These are phyloP conservation scores for Thripadectes ignobilis DNA, from an alignment of 2,797 vertebrate species.

Conservation along the genomic window DNA sequence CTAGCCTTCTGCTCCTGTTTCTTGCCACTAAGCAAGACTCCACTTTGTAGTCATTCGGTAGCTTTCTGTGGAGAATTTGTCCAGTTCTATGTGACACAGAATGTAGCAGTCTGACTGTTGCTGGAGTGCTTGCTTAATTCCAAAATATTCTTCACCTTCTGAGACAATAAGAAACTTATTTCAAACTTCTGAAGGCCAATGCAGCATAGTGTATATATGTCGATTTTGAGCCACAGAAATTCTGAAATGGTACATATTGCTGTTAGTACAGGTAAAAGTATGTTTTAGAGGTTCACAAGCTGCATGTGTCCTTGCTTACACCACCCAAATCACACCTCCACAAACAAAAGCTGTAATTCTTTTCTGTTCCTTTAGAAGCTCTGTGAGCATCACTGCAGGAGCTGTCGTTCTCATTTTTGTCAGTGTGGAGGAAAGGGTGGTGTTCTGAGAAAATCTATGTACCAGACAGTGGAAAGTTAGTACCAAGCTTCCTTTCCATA, in stretches of 20 bases:
- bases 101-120: neutral
- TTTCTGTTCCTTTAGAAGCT: neutral
- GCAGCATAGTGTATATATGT: rapidly evolving
- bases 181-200: neutral
- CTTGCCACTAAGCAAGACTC: neutral
- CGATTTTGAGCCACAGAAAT: neutral
- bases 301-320: neutral
- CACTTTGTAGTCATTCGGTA: neutral
- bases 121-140: neutral
- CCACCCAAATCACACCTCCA: neutral
- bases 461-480: neutral
- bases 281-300: neutral
- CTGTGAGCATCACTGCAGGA: rapidly evolving
- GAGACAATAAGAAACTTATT: neutral
- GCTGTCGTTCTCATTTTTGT: neutral
- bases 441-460: neutral
- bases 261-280: neutral
- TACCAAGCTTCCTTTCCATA: neutral
- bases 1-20: neutral
- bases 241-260: neutral
- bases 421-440: neutral
- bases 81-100: neutral
- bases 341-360: neutral
- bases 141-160: neutral
- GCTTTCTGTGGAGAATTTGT: neutral